Base-by-base conservation (phyloP, 2,888 invertebrate genomes). In the Heterodera filipjevi region DNA sequence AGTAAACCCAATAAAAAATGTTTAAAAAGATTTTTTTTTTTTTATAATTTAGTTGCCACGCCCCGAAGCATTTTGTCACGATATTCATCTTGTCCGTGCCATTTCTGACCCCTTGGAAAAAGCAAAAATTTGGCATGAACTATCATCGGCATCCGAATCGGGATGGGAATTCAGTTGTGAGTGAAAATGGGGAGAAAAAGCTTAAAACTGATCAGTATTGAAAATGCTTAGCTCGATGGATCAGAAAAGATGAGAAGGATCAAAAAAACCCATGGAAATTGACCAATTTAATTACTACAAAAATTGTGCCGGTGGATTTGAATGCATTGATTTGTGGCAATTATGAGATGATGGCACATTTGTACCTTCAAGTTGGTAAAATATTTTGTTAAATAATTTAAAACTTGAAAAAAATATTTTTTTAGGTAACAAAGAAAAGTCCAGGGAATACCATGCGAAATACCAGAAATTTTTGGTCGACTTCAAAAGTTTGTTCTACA, bases 101-200 rank as follows among this genome's bases (percentile, higher is more conserved):
- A 39, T 22, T 19, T 49, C 32, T 35, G 74, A n/a, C 33, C 30
- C 33, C 14, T 46, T 30, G 46, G 71, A 76, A 39, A 76, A 76
- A 44, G 33, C 32, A 32, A 32, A 22, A 14, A 35, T 76, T 32
- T 76, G 76, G 76, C 33, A 44, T 5, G 59, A 76, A 46, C 32
- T 78, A 16, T 81, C 81, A n/a, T 73, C 77, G 19, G 85, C 86
- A 0, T 95, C 95, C 0, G 96, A 96, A 90, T 95, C 95, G 0
- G 96, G 96, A 3, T 96, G 95, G 96, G 96, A 97, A 89, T 97
- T 95, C 2, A 39, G 39, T 39, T 39, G 39, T 39, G 39, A 39
- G 39, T 39, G 10, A 10, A 10, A 39, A 39, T 39, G 5, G 39
- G 39, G 10, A 39, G 39, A 39, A 39, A 39, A 39, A 3, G 10